Base-by-base conservation (phyloP, 2,888 invertebrate genomes). In the Xylocampa areola region DNA sequence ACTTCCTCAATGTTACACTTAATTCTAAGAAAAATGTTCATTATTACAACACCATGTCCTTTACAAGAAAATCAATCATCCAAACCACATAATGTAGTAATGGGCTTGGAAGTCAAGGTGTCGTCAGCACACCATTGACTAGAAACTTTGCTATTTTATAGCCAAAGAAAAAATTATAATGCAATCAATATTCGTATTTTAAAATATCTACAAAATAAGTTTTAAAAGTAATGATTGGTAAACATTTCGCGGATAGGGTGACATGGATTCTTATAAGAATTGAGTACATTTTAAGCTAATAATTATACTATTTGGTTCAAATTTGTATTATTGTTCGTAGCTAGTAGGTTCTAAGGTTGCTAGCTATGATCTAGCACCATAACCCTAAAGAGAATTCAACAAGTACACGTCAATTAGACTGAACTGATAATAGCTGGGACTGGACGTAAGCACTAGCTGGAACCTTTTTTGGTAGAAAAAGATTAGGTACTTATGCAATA, bases 361-460 rank as follows among this genome's bases (percentile, higher is more conserved):
- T 66, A 66, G 69, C 49, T 43, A 13, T 5, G 4, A 5, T 47
- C 69, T 66, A 66, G 64, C 69, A 63, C 69, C 69, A 41, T n/a
- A 64, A 68, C 61, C 63, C 25, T 7, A 14, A 23, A 14, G 10
- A 37, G 30, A 30, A 21, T 21, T 23, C 37, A 58, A 29, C 29
- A 66, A 49, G 27, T 36, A 21, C 5, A 21, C 21, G 5, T 4
- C 3, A 21, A 21, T n/a, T n/a, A n/a, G n/a, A n/a, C n/a, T n/a
- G n/a, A n/a, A n/a, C n/a, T n/a, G n/a, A n/a, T n/a, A n/a, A n/a
- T n/a, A n/a, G n/a, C n/a, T n/a, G n/a, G n/a, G n/a, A n/a, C n/a
- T n/a, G n/a, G n/a, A n/a, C n/a, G n/a, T n/a, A 21, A 21, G 21
- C 2, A 5, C 21, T 5, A 21, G 21, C 3, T 21, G 21, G 2